Evolutionary conservation across 2,113 vertebrate species (phyloP).

Genomic region (Glaucomys volans): DNA sequence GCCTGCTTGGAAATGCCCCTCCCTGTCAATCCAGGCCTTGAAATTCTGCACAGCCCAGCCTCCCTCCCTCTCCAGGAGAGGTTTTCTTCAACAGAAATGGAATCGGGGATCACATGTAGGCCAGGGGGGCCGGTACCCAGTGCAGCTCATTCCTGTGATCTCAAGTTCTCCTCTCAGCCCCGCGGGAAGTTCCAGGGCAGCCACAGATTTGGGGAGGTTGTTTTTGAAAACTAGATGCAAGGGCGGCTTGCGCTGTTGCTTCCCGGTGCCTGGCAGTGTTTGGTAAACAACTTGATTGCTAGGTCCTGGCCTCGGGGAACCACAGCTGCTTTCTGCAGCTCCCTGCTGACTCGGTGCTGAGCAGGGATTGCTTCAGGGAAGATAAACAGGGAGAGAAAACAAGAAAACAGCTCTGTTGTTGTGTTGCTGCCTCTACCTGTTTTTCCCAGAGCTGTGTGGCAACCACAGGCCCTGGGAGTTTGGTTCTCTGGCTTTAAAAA

Average conservation of each 20-base stretch:
- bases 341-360: conserved; percentile 79
- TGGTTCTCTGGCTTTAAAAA: conserved; percentile 62
- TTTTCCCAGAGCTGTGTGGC: conserved; percentile 77
- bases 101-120: conserved; percentile 6
- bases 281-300: conserved; percentile 87
- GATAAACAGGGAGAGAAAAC: conserved; percentile 85
- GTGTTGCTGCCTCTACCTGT: conserved; percentile 81
- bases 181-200: conserved; percentile 19
- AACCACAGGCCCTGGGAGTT: conserved; percentile 66
- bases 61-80: neutral
- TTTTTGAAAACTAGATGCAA: conserved; percentile 74
- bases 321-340: conserved; percentile 83
- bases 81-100: neutral
- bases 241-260: conserved; percentile 75
- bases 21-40: neutral
- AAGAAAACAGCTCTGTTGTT: conserved; percentile 78
- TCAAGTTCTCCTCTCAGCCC: conserved; percentile 4
- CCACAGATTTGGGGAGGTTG: conserved; percentile 62
- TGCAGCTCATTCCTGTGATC: conserved; percentile 21
- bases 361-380: conserved; percentile 81
- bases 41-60: neutral
- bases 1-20: neutral
- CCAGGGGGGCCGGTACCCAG: neutral
- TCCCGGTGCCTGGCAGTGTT: conserved; percentile 78
- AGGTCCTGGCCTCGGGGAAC: conserved; percentile 83